A percentile compares a stretch with the other conserved stretches of the same genome.
Conservation (phyloP, 64 coral and sea anemone genomes). For the Montipora sp. region DNA sequence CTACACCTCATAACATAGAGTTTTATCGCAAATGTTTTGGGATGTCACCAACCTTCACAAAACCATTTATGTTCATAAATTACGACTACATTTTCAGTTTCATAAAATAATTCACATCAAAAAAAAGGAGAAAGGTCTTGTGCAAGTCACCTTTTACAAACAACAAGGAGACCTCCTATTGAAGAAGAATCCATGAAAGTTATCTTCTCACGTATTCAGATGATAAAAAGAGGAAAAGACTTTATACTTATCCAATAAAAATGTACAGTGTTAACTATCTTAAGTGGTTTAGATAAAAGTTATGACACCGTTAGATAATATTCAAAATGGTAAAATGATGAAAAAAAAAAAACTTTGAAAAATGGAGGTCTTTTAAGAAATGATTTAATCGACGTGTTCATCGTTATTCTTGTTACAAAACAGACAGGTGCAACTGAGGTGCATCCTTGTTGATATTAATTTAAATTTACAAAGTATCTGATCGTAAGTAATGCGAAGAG, state of each 20-base stretch:
- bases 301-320: conserved; percentile 29
- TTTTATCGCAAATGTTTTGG: background rate
- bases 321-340: background rate
- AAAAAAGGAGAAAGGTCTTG: background rate
- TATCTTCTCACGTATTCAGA: background rate
- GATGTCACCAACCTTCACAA: background rate
- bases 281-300: conserved; percentile 11
- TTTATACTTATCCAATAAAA: conserved; percentile 1
- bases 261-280: background rate
- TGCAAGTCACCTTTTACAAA: background rate
- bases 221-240: background rate
- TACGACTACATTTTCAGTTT: background rate
- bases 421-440: too few species aligned
- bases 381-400: background rate
- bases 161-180: background rate
- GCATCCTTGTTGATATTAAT: too few species aligned
- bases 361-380: background rate
- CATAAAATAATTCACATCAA: background rate
- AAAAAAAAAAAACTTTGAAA: background rate
- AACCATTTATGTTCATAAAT: background rate
- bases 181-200: background rate
- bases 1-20: too few species aligned
- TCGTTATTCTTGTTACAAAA: background rate
- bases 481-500: too few species aligned
- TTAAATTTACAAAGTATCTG: too few species aligned